Conservation (phyloP, 2,888 invertebrate genomes). For the Tromatobia lineatoria region DNA sequence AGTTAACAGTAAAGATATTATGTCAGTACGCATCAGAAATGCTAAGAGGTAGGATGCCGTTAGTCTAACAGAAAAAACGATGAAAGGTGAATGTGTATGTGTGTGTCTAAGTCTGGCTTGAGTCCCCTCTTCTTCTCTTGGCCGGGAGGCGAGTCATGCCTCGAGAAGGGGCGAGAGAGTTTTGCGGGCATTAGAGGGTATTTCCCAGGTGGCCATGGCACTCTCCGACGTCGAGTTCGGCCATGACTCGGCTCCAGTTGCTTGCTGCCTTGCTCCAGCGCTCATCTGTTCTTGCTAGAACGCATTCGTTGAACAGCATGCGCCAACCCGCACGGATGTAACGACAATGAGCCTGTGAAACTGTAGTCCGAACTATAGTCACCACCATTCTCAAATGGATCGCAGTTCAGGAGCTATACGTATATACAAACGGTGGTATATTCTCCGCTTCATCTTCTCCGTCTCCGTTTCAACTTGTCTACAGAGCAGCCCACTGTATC, state of each 20-base stretch:
- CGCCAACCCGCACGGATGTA: slow-evolving; percentile 38
- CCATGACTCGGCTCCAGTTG: slow-evolving; percentile 1
- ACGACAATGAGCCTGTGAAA: slow-evolving; percentile 46
- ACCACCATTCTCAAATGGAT: slow-evolving; percentile 18
- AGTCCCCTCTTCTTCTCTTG: slow-evolving; percentile 41
- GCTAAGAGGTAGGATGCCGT: neutral
- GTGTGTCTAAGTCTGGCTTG: slow-evolving; percentile 34
- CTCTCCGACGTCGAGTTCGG: slow-evolving; percentile 26
- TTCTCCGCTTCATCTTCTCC: slow-evolving; percentile 3
- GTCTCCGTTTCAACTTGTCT: slow-evolving; percentile 5
- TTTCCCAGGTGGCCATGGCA: slow-evolving; percentile 79
- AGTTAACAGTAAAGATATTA: slow-evolving; percentile 33
- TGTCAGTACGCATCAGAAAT: slow-evolving; percentile 24
- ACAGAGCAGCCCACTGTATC: neutral
- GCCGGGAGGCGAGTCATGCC: slow-evolving; percentile 37
- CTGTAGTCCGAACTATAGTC: slow-evolving; percentile 7
- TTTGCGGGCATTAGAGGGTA: slow-evolving; percentile 79
- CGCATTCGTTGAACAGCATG: slow-evolving; percentile 30
- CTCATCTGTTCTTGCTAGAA: slow-evolving; percentile 12
- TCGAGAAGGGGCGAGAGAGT: slow-evolving; percentile 69
- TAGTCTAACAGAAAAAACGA: neutral
- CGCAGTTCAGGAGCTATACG: slow-evolving; percentile 11
- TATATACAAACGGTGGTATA: slow-evolving; percentile 1
- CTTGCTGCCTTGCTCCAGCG: slow-evolving; percentile 7
- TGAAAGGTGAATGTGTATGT: slow-evolving; percentile 23